A percentile compares a stretch with the other conserved stretches of the same genome.
Evolutionary conservation across 1,140 invertebrate species (phyloP).

Genomic region (Zelostemma sp.): DNA sequence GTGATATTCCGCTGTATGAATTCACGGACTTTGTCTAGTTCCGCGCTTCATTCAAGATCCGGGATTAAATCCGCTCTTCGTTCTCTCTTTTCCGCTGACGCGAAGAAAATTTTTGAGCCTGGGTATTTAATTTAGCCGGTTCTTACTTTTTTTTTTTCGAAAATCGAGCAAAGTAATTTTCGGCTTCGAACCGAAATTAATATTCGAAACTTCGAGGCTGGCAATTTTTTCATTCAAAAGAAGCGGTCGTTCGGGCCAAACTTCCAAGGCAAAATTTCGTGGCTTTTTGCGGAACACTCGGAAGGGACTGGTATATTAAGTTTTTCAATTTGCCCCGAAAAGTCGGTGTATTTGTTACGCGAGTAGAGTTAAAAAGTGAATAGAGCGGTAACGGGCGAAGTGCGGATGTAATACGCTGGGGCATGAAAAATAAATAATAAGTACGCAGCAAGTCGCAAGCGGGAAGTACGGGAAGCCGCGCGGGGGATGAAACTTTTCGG

Average conservation of each 20-base stretch:
- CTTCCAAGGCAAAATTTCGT: background rate
- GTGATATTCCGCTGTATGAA: slow-evolving; percentile 17
- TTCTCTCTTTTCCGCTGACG: background rate
- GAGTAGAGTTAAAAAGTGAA: slow-evolving; percentile 32
- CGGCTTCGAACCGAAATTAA: too few species aligned
- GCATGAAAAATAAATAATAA: slow-evolving; percentile 56
- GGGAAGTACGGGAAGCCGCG: slow-evolving; percentile 3
- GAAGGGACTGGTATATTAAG: slow-evolving; percentile 21
- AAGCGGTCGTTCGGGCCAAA: too few species aligned
- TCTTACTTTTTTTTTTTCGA: too few species aligned
- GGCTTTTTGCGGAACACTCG: slow-evolving; percentile 5
- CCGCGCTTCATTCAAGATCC: too few species aligned
- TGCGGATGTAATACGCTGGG: slow-evolving; percentile 43
- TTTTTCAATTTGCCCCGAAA: slow-evolving; percentile 31
- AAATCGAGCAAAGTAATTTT: too few species aligned
- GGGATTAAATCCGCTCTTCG: background rate
- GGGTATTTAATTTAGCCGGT: too few species aligned
- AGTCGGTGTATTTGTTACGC: slow-evolving; percentile 28
- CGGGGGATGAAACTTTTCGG: slow-evolving; percentile 47
- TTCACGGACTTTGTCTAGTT: slow-evolving; percentile 1
- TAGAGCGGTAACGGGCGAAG: slow-evolving; percentile 36
- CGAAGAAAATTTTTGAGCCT: background rate
- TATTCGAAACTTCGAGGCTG: too few species aligned
- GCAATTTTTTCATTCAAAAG: too few species aligned
- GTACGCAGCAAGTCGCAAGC: slow-evolving; percentile 27